These are phyloP conservation scores for Paradoxurus hermaphroditus DNA, from an alignment of 2,113 vertebrate genomes.

Conservation along the genomic window DNA sequence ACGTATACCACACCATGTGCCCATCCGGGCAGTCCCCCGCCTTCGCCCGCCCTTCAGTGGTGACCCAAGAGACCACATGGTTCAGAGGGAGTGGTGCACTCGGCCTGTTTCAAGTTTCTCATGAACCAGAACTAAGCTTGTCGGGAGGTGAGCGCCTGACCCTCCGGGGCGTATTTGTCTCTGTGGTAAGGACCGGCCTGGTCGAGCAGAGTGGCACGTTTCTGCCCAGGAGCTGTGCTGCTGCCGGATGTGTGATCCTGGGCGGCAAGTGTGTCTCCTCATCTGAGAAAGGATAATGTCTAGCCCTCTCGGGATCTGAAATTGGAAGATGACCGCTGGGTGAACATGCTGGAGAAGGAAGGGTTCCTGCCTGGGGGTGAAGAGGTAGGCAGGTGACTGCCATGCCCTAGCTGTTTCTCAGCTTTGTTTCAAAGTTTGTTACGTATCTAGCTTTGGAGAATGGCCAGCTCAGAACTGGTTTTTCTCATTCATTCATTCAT, in stretches of 20 bases:
- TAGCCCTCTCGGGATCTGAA: not conserved
- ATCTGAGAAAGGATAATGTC: not conserved
- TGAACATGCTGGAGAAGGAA: not conserved
- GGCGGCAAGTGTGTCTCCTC: not conserved
- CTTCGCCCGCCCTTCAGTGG: not conserved
- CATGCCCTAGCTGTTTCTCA: not conserved
- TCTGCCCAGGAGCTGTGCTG: not conserved
- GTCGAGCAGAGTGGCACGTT: not conserved
- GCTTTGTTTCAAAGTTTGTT: not conserved
- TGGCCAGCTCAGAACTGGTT: not conserved
- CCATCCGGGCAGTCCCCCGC: not conserved
- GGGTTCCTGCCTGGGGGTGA: not conserved
- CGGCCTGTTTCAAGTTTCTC: not conserved
- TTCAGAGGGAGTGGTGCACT: not conserved
- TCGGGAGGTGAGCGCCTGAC: not conserved
- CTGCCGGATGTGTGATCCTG: not conserved
- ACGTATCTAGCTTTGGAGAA: not conserved
- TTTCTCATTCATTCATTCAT: not conserved
- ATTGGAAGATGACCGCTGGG: not conserved
- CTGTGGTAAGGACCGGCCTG: not conserved
- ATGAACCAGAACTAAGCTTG: not conserved
- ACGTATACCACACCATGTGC: fast-evolving
- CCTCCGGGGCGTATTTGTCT: not conserved
- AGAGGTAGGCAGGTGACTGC: not conserved
- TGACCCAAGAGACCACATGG: not conserved